A percentile compares a stretch with the other conserved stretches of the same genome.
Conservation (phyloP, 2,797 vertebrate genomes). For the Myotis myotis region DNA sequence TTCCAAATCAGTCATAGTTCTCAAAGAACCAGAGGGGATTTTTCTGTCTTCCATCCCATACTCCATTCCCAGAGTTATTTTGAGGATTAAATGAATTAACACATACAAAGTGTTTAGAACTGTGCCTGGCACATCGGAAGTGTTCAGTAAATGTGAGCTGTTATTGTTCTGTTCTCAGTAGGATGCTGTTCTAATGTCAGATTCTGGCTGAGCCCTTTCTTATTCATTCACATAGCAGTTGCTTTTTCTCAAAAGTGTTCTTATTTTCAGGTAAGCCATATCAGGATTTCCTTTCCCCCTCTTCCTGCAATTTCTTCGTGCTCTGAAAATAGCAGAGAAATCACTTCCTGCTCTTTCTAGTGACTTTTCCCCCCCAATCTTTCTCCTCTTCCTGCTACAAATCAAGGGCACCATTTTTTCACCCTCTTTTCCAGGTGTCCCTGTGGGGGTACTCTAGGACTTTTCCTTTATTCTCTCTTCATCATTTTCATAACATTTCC, state of each 20-base stretch:
- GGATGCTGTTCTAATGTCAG: not conserved
- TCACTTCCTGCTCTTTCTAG: not conserved
- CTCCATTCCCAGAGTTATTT: slow-evolving; percentile 15
- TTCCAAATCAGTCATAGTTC: not conserved
- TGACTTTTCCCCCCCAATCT: not conserved
- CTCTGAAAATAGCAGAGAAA: not conserved
- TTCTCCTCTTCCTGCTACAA: not conserved
- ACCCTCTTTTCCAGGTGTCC: not conserved
- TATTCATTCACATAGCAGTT: not conserved
- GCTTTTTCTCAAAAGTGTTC: not conserved
- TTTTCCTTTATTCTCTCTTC: not conserved
- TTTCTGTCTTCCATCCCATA: not conserved
- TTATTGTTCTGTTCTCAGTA: not conserved
- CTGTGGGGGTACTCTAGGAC: not conserved
- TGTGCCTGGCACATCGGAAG: not conserved
- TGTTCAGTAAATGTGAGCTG: not conserved
- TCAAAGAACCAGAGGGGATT: not conserved
- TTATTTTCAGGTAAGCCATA: slow-evolving; percentile 27
- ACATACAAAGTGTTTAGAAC: not conserved
- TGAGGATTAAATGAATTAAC: slow-evolving; percentile 45
- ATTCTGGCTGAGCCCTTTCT: not conserved
- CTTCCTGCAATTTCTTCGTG: not conserved
- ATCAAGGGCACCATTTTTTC: not conserved
- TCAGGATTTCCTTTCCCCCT: not conserved
- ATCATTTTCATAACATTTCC: not conserved